Base-by-base conservation (phyloP, 1,140 invertebrate genomes). In the Liolophura sinensis region DNA sequence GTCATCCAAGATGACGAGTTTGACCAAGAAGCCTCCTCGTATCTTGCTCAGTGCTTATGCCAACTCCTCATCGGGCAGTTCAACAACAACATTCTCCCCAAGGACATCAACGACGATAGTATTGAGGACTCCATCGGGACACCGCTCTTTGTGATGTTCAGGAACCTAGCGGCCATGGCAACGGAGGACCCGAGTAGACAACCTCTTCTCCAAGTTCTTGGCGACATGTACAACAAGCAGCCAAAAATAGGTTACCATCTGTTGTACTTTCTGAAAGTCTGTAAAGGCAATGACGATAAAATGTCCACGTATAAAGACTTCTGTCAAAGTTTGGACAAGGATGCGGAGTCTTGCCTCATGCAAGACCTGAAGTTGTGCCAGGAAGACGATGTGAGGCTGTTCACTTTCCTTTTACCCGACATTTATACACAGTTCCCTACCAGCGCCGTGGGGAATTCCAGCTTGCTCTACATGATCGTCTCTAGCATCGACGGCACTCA, bases 331-430 rank as follows among this genome's bases (percentile, higher is more conserved):
- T 68, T 85, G 47, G 85, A 85, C 58, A 90, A 93, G 76, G 93
- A 94, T 85, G 77, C 92, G 70, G 91, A 91, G 67, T 87, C 88
- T 20, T 92, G 91, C 85, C 86, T 95, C 70, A 87, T 92, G 46
- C 85, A 88, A 68, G 93, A 95, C 87, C 88, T 96, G 70, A 90
- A 90, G 88, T 76, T 88, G 46, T 94, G 95, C 80, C 93, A 95
- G 82, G 91, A 95, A 79, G 91, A 92, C 82, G 94, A 95, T 86
- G 89, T 93, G 25, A 88, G 90, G 73, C 87, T 96, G 76, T 90
- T 97, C 77, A 92, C 93, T 74, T 97, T 91, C 88, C 85, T 98
- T 59, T 89, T 97, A 82, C 93, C 95, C 52, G 93, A 96, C 79
- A 88, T 97, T 56, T 98, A 94, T 80, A 90, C 90, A 79, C 92